phyloP scores from a whole-genome alignment of 2,113 vertebrate genomes.

The Recurvirostra avosetta region DNA sequence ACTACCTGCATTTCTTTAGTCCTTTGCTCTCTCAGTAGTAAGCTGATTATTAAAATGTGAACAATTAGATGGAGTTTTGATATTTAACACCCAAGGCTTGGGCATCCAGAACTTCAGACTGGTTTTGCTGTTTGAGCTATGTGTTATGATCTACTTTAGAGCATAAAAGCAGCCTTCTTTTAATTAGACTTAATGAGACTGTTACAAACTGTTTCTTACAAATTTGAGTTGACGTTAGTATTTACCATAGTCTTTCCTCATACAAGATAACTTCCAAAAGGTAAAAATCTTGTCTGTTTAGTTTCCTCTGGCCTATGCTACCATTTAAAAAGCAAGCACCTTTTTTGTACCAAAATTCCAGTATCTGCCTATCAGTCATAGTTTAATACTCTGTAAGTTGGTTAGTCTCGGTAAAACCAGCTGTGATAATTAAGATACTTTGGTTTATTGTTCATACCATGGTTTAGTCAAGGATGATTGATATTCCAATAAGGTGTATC shows the following conservation, averaged over 20 bases:
- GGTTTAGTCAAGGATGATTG: not conserved
- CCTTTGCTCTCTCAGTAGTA: not conserved
- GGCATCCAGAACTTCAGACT: not conserved
- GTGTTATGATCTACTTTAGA: not conserved
- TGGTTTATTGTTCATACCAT: not conserved
- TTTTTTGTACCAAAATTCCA: not conserved
- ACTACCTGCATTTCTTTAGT: not conserved
- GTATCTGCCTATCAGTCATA: not conserved
- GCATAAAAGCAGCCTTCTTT: not conserved
- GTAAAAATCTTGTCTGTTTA: not conserved
- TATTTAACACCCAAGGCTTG: not conserved
- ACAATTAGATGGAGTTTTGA: not conserved
- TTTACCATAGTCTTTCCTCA: not conserved
- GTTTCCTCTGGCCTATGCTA: not conserved
- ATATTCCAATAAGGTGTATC: not conserved
- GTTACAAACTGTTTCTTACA: not conserved
- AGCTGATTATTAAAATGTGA: not conserved
- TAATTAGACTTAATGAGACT: not conserved
- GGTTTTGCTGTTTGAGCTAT: not conserved
- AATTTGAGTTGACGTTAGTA: not conserved
- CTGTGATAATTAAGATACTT: not conserved
- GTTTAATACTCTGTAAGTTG: not conserved
- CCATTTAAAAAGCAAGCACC: not conserved
- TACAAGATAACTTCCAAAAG: not conserved
- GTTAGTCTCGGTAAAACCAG: not conserved